Conservation (phyloP, 1,140 invertebrate genomes). For the Arctopsyche grandis region DNA sequence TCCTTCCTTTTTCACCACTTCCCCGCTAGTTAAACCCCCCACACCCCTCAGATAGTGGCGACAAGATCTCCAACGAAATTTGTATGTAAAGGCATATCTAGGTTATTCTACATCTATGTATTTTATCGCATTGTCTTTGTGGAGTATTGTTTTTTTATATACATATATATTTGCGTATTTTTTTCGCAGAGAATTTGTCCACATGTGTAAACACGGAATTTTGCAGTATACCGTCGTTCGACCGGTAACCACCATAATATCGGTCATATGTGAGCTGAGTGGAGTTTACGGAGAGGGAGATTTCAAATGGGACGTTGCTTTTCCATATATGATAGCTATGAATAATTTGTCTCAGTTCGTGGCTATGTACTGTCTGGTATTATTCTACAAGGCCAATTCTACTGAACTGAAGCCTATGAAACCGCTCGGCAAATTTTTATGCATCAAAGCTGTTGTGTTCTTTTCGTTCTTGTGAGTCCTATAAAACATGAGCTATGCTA, state of each 20-base stretch:
- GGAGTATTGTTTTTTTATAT: background rate
- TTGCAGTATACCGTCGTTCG: conserved; percentile 92
- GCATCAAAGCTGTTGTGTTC: conserved; percentile 97
- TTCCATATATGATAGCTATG: conserved; percentile 89
- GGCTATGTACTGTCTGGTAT: conserved; percentile 94
- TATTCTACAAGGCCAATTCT: conserved; percentile 92
- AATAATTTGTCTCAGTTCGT: conserved; percentile 97
- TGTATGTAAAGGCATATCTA: too few species aligned
- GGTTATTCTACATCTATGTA: too few species aligned
- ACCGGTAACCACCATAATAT: conserved; percentile 87
- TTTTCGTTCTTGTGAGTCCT: conserved; percentile 96
- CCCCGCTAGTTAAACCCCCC: too few species aligned
- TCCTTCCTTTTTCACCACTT: too few species aligned
- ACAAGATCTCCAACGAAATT: too few species aligned
- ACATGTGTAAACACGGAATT: conserved; percentile 96
- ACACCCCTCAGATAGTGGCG: too few species aligned
- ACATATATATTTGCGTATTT: background rate
- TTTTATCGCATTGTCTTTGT: background rate
- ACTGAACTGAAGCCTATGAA: conserved; percentile 90
- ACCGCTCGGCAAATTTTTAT: conserved; percentile 95
- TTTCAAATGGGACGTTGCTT: conserved; percentile 84
- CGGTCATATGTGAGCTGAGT: conserved; percentile 87
- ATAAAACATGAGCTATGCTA: too few species aligned
- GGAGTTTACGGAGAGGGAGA: conserved; percentile 92
- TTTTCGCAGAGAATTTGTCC: conserved; percentile 81